Evolutionary conservation across 2,888 invertebrate species (phyloP).

Genomic region (Mythimna impura): DNA sequence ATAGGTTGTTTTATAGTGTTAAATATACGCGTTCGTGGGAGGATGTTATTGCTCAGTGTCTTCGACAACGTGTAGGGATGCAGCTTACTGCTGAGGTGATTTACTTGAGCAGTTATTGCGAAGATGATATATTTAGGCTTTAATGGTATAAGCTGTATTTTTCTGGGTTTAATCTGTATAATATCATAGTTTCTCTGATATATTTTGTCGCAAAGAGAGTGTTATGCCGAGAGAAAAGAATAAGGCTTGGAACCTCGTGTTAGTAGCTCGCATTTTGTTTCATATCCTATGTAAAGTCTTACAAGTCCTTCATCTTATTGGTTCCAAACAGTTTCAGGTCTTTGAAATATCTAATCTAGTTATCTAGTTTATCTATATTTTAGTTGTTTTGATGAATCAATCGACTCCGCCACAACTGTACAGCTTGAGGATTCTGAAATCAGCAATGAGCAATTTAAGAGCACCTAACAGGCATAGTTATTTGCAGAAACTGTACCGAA

Average conservation of each 20-base stretch:
- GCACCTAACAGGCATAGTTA: background rate
- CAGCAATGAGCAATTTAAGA: background rate
- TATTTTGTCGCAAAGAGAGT: constrained; percentile 5
- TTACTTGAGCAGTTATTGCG: constrained; percentile 62
- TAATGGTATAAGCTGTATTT: constrained; percentile 43
- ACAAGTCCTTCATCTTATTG: no score
- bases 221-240: background rate
- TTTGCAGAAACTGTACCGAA: background rate
- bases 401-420: background rate
- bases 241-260: background rate
- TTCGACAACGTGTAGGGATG: constrained; percentile 79
- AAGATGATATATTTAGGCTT: constrained; percentile 59
- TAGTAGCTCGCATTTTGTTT: background rate
- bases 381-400: background rate
- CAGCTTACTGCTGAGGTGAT: constrained; percentile 62
- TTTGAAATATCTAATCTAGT: background rate
- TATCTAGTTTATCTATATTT: background rate
- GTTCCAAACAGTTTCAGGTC: background rate
- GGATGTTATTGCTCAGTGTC: constrained; percentile 88
- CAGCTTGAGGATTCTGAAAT: no score
- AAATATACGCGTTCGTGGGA: constrained; percentile 80
- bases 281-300: background rate
- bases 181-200: constrained; percentile 3
- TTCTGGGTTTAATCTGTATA: constrained; percentile 23
- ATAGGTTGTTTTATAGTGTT: constrained; percentile 69